phyloP scores from a whole-genome alignment of 2,113 vertebrate genomes.

The Fregetta grallaria region DNA sequence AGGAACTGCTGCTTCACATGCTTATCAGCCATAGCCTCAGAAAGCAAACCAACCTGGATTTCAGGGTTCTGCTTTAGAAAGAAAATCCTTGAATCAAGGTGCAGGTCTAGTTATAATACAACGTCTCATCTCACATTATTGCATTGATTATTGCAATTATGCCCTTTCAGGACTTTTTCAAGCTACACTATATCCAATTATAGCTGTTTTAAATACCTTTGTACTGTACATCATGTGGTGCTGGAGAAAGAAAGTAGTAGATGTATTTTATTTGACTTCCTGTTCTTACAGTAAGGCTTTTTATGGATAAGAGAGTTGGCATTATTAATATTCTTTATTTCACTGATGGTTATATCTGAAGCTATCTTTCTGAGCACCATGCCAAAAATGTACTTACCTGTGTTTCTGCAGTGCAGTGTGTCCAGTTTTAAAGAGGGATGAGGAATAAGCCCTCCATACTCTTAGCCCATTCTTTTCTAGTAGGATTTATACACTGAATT shows the following conservation, averaged over 20 bases:
- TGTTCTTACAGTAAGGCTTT: slow-evolving; percentile 56
- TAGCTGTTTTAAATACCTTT: slow-evolving; percentile 65
- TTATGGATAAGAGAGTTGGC: background rate
- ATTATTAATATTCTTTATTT: background rate
- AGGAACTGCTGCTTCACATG: background rate
- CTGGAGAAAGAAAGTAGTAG: background rate
- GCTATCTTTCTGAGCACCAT: background rate
- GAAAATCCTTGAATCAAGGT: background rate
- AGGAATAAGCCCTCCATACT: background rate
- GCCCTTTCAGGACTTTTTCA: slow-evolving; percentile 54
- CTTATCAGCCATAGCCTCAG: background rate
- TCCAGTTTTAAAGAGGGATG: background rate
- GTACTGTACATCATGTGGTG: slow-evolving; percentile 22
- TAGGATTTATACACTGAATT: background rate
- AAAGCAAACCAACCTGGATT: background rate
- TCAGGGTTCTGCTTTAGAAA: background rate
- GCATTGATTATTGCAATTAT: slow-evolving; percentile 68
- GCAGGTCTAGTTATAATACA: slow-evolving; percentile 52
- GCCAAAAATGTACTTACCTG: background rate
- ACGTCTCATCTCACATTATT: slow-evolving; percentile 28
- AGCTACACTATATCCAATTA: slow-evolving; percentile 58
- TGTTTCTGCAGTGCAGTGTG: background rate
- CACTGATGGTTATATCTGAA: background rate
- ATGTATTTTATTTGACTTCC: background rate
- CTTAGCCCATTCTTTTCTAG: background rate